Evolutionary conservation across 2,113 vertebrate genomes (phyloP).

Genomic region (Paracanthobrama guichenoti): DNA sequence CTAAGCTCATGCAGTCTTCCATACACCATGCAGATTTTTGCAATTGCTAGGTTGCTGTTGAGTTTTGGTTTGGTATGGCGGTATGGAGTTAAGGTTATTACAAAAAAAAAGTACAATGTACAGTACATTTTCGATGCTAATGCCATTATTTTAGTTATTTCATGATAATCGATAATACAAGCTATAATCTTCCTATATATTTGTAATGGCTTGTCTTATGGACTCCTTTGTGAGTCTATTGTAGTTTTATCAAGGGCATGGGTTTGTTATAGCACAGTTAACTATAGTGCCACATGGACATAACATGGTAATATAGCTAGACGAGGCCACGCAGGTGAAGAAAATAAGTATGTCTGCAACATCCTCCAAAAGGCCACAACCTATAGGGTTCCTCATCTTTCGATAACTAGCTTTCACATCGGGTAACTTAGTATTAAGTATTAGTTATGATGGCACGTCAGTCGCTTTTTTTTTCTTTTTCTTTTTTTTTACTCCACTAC

Average conservation of each 20-base stretch:
- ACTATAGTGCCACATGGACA: slow-evolving; percentile 63
- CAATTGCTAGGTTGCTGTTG: slow-evolving; percentile 68
- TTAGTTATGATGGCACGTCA: slow-evolving; percentile 25
- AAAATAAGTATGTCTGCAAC: slow-evolving; percentile 42
- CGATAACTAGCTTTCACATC: slow-evolving; percentile 20
- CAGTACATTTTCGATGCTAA: slow-evolving; percentile 56
- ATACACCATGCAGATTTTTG: slow-evolving; percentile 76
- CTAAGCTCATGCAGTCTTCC: slow-evolving; percentile 80
- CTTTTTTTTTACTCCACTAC: not conserved
- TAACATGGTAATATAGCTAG: slow-evolving; percentile 47
- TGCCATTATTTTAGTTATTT: slow-evolving; percentile 62
- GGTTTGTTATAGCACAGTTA: slow-evolving; percentile 65
- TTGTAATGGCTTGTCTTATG: slow-evolving; percentile 70
- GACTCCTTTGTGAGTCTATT: slow-evolving; percentile 61
- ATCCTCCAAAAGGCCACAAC: slow-evolving; percentile 46
- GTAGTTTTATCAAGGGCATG: slow-evolving; percentile 71
- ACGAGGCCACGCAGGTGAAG: slow-evolving; percentile 55
- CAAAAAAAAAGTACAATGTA: slow-evolving; percentile 59
- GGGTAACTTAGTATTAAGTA: slow-evolving; percentile 42
- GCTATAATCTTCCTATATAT: slow-evolving; percentile 61
- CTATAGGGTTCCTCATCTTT: not conserved
- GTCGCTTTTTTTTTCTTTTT: not conserved
- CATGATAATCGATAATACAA: slow-evolving; percentile 62
- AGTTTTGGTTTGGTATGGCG: slow-evolving; percentile 59
- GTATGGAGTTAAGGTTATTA: slow-evolving; percentile 57